These are phyloP conservation scores for Brenthis hecate DNA, from an alignment of 2,888 invertebrate species.

Conservation along the genomic window DNA sequence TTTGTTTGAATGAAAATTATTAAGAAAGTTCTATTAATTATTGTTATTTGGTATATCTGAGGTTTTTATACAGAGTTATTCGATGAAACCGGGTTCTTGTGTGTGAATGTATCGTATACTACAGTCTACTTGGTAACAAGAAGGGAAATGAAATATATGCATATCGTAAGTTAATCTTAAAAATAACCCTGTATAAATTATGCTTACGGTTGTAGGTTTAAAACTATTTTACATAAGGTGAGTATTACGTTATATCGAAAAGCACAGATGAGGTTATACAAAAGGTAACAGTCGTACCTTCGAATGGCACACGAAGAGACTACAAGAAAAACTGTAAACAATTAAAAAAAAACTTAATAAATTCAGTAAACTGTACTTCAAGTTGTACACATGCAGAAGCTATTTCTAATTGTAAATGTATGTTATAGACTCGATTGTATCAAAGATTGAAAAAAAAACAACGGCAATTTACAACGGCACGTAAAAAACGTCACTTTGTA, in stretches of 20 bases:
- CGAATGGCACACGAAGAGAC: slow-evolving; percentile 76
- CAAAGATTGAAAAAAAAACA: slow-evolving; percentile 30
- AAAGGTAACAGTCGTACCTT: slow-evolving; percentile 73
- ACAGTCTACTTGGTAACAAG: slow-evolving; percentile 31
- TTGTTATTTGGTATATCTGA: slow-evolving; percentile 74
- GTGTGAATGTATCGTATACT: slow-evolving; percentile 6
- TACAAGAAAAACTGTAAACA: slow-evolving; percentile 66
- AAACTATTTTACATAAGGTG: slow-evolving; percentile 71
- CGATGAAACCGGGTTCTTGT: slow-evolving; percentile 30
- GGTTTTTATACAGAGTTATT: slow-evolving; percentile 80
- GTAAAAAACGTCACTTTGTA: slow-evolving; percentile 56
- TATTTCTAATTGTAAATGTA: slow-evolving; percentile 12
- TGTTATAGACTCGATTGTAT: slow-evolving; percentile 22
- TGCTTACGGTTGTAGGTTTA: slow-evolving; percentile 74
- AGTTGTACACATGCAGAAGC: slow-evolving; percentile 62
- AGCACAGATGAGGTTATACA: slow-evolving; percentile 74
- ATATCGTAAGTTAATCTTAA: slow-evolving; percentile 57
- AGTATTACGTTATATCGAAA: slow-evolving; percentile 77
- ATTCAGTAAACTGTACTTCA: slow-evolving; percentile 76
- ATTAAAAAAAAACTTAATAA: slow-evolving; percentile 58
- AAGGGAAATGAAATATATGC: slow-evolving; percentile 22
- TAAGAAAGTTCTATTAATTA: slow-evolving; percentile 38
- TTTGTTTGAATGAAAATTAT: slow-evolving; percentile 28
- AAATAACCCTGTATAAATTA: slow-evolving; percentile 82
- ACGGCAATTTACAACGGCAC: slow-evolving; percentile 52